Evolutionary conservation across 2,888 invertebrate species (phyloP).

Genomic region (Athripsodes cinereus): DNA sequence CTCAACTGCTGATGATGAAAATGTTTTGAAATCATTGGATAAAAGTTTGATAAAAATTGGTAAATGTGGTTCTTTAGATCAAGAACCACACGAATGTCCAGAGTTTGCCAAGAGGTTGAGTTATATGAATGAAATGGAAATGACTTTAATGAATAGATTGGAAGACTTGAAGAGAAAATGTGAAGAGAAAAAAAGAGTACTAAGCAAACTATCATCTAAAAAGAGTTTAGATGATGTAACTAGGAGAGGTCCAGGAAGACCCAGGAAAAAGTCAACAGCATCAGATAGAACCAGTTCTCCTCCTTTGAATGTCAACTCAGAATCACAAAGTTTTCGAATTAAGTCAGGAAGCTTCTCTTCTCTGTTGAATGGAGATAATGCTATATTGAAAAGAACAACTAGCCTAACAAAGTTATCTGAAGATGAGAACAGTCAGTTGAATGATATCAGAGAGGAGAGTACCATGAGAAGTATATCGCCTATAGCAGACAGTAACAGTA

Average conservation of each 20-base stretch:
- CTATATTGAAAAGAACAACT: conserved; percentile 5
- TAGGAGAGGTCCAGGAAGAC: conserved; percentile 43
- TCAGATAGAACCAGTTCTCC: conserved; percentile 39
- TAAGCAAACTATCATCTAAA: conserved; percentile 64
- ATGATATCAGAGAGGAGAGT: conserved; percentile 13
- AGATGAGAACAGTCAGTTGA: conserved; percentile 18
- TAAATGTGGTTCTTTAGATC: conserved; percentile 16
- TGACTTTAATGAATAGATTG: conserved; percentile 74
- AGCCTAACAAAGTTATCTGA: conserved; percentile 20
- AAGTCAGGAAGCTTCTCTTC: conserved; percentile 17
- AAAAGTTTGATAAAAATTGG: conserved; percentile 40
- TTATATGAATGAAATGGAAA: conserved; percentile 67
- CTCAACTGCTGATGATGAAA: conserved; percentile 34
- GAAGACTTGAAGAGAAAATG: conserved; percentile 78
- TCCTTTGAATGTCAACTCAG: background rate
- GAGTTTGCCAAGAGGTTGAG: conserved; percentile 49
- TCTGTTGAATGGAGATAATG: conserved; percentile 12
- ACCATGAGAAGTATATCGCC: conserved; percentile 38
- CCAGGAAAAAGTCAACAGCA: conserved; percentile 40
- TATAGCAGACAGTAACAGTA: conserved; percentile 38
- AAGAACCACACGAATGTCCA: conserved; percentile 14
- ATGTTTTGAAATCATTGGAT: conserved; percentile 33
- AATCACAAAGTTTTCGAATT: conserved; percentile 9
- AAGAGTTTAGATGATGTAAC: conserved; percentile 40
- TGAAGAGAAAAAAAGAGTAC: conserved; percentile 75